Evolutionary conservation across 1,140 invertebrate genomes (phyloP), one percentile per base, ranked within the genome.

Genomic region (Drosophila bocqueti): DNA sequence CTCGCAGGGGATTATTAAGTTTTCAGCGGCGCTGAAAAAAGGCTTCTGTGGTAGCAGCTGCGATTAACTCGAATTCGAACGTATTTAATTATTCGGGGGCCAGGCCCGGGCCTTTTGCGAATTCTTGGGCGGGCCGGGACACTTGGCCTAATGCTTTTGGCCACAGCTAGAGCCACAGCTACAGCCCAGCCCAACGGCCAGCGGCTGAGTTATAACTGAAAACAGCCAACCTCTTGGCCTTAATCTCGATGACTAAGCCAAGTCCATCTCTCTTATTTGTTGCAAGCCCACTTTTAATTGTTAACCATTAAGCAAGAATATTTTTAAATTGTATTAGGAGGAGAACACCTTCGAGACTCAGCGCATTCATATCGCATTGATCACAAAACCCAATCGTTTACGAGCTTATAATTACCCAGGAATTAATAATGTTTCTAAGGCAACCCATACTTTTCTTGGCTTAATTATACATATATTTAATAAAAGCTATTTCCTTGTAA

Each of bases 31-130:
- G 45, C 46, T 2, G 61, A 50, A 55, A 86, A 86, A 85, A 84
- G 79, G 81, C 85, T 89, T 89, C 84, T 90, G 85, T 61, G 63
- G 63, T 68, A 54, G 81, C 81, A 81, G 77, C 81, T 89, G 77
- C 67, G 74, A 87, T 87, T 89, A 87, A 65, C 49, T 66, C 26
- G 40, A 57, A 55, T 82, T 76, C 34, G 57, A 52, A 64, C 43
- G 62, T 59, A 71, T 83, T 84, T 89, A 84, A 89, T 89, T 84
- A 78, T 90, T 76, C 43, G 34, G 64, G 80, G 64, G 64, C 47
- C 60, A 18, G 64, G 46, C 67, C 45, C 45, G 45, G 45, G 45
- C 45, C 46, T 47, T 66, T 66, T 66, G 49, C 36, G 36, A 29
- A 55, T 76, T 77, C 74, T 77, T 60, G 74, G 75, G 75, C 74